Base-by-base conservation (phyloP, 1,140 invertebrate species). In the Tetramorium alpestre region DNA sequence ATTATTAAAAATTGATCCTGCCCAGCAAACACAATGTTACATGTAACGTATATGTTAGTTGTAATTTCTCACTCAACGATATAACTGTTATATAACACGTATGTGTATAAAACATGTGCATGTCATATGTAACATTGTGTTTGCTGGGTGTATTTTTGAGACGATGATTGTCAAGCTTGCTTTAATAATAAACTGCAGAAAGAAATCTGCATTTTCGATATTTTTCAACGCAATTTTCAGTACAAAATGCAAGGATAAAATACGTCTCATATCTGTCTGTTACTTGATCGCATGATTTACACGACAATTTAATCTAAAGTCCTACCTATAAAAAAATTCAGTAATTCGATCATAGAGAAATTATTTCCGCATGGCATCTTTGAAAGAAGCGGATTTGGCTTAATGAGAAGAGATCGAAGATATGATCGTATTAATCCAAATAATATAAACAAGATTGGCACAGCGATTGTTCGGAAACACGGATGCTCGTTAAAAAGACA, bases 391-490 rank as follows among this genome's bases (percentile, higher is more conserved):
- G 10, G 13, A 11, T 13, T 51, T 51, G 8, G 22, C 11, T 77
- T 28, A 6, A n/a, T 62, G 49, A 47, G 44, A 22, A 76, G 47
- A 80, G 3, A 25, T 80, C 41, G n/a, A 70, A 56, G 56, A 56
- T 33, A 67, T 56, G n/a, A 4, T 81, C 3, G 8, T 64, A 33
- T 38, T 16, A 38, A 5, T 69, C 1, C 11, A 7, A 8, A 47
- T 33, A 49, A 49, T 25, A 78, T 25, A 38, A 72, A n/a, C 8
- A 38, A 13, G 11, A 81, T 44, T 56, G 64, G 64, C 49, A 81
- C 33, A 81, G 51, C 49, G 51, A 81, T 44, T 58, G 6, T 81
- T 70, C 64, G 13, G 22, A 16, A 81, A 54, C 38, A 62, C 47
- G 60, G 6, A 65, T 13, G 51, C 10, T 56, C n/a, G 33, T 69